Evolutionary conservation across 1,140 invertebrate species (phyloP), one percentile per base, ranked within the genome.

Genomic region (Bombus pascuorum): DNA sequence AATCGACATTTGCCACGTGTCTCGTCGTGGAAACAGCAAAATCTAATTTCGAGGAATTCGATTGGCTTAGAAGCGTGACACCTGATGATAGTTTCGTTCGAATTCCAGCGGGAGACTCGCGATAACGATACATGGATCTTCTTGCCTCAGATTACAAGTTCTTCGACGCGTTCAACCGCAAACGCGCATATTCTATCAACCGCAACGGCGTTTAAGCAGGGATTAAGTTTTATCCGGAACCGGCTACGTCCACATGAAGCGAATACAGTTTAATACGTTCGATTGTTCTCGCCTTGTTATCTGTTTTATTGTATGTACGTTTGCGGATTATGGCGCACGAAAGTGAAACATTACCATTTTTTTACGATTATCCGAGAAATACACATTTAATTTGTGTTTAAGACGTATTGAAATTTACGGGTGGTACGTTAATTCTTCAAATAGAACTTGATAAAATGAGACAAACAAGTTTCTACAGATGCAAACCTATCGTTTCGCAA

Each of bases 191-290:
- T 80, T 85, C 83, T 62, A 85, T 80, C 83, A 85, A 85, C 83
- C 83, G 68, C 83, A 85, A 53, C 77, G 57, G 22, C 83, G 77
- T 80, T 85, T 85, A 85, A 85, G 42, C 76, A 57, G 70, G 76
- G 66, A 85, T 84, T 80, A 80, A 84, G 53, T 79, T 70, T 78
- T 71, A 85, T 73, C 53, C 12, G 53, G 28, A 0, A 70, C 59
- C 68, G 18, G 39, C 77, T 53, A 59, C 68, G 53, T 44, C 39
- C 39, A 72, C 39, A 9, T 47, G 53, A 37, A 80, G 72, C 65
- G 68, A 80, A 80, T 65, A 80, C 37, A 65, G 59, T 79, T 84
- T 71, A 71, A 79, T 37, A n/a, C 53, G 47, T 79, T 34, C 57
- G 68, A 72, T 80, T 85, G 66, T 85, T 80, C 83, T 53, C 75